These are phyloP conservation scores for Cephus runcator DNA, from an alignment of 2,888 invertebrate genomes.

Conservation along the genomic window DNA sequence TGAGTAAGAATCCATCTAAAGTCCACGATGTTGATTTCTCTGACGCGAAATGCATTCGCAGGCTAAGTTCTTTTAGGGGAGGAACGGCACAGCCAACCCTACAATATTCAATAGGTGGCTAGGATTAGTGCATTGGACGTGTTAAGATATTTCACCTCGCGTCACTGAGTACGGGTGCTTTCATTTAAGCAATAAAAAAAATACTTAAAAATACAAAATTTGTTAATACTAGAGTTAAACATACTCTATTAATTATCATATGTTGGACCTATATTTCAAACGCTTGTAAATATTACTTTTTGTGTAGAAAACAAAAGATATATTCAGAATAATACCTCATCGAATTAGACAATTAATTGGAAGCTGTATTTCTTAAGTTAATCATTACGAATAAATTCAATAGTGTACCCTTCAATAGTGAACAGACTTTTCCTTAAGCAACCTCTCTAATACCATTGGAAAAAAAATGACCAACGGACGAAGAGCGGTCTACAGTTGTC, in stretches of 20 bases:
- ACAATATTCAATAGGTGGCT: background rate
- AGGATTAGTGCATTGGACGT: constrained; percentile 4
- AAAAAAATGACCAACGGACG: background rate
- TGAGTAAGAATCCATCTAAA: background rate
- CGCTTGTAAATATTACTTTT: background rate
- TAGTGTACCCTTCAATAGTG: background rate
- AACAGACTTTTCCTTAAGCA: background rate
- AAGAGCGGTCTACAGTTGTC: background rate
- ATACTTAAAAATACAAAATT: background rate
- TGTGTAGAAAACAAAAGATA: background rate
- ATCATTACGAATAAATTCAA: background rate
- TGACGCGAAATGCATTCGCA: background rate
- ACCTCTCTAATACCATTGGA: background rate
- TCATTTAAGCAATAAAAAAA: background rate
- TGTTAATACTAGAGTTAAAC: background rate
- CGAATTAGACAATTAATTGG: background rate
- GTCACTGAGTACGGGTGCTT: background rate
- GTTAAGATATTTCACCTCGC: background rate
- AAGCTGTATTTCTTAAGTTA: background rate
- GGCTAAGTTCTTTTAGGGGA: background rate
- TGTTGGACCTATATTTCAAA: background rate
- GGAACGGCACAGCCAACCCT: background rate
- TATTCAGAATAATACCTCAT: background rate
- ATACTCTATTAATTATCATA: background rate
- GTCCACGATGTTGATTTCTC: background rate